Evolutionary conservation across 2,113 vertebrate species (phyloP).

Genomic region (Serilophus lunatus): DNA sequence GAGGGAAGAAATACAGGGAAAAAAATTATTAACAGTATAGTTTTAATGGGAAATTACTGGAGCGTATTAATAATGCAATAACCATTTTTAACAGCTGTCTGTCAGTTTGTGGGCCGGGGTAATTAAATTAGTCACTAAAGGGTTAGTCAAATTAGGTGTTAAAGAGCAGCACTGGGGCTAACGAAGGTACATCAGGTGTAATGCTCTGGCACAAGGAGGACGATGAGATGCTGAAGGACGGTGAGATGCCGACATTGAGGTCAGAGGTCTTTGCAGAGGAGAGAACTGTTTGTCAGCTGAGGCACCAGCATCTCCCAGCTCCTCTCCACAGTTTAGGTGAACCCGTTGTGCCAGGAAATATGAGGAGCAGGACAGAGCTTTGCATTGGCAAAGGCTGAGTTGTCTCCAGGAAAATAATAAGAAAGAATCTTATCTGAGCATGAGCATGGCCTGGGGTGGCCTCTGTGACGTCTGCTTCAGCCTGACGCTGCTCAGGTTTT

Average conservation of each 20-base stretch:
- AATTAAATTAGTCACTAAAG: constrained; percentile 80
- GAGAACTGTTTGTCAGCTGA: neutral
- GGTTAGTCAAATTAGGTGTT: constrained; percentile 64
- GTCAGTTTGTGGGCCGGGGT: constrained; percentile 72
- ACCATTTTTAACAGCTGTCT: constrained; percentile 82
- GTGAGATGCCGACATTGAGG: neutral
- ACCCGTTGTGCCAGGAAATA: accelerated
- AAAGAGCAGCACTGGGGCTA: neutral
- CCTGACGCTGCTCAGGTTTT: constrained; percentile 20
- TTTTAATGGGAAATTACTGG: constrained; percentile 82
- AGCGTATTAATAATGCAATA: constrained; percentile 82
- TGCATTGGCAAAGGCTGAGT: neutral
- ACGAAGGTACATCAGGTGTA: neutral
- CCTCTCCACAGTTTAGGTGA: neutral
- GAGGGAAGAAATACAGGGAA: constrained; percentile 77
- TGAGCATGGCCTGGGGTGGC: neutral
- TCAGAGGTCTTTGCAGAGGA: accelerated
- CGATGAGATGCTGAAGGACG: neutral
- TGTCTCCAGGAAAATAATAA: neutral
- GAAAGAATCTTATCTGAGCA: neutral
- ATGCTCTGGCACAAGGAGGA: neutral
- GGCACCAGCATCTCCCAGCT: neutral
- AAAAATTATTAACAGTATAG: constrained; percentile 79
- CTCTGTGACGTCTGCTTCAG: constrained; percentile 12
- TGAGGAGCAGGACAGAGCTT: neutral